phyloP scores from a whole-genome alignment of 2,797 vertebrate genomes.

The Numenius phaeopus region DNA sequence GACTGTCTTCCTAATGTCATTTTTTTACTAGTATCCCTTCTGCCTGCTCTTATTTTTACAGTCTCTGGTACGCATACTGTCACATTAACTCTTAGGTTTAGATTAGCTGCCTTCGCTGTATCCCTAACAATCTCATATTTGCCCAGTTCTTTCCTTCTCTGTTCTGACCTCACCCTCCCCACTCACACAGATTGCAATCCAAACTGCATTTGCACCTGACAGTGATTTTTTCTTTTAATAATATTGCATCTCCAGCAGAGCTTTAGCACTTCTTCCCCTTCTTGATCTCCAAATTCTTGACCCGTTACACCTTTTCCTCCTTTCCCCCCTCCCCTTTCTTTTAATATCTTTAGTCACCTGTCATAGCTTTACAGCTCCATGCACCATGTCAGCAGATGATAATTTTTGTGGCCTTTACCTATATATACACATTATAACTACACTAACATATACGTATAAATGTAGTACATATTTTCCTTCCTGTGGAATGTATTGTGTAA shows the following conservation, averaged over 20 bases:
- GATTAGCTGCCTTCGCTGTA: background rate
- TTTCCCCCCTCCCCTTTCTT: fast-evolving
- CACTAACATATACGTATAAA: background rate
- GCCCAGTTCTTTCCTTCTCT: background rate
- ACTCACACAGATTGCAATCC: background rate
- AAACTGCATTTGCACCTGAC: slow-evolving; percentile 17
- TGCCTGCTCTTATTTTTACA: background rate
- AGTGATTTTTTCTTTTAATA: slow-evolving; percentile 6
- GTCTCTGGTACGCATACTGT: background rate
- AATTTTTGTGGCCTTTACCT: background rate
- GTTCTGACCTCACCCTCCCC: background rate
- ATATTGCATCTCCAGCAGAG: background rate
- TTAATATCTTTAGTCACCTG: background rate
- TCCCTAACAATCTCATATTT: background rate
- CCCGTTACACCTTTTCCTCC: background rate
- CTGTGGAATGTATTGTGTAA: background rate
- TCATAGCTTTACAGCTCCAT: background rate
- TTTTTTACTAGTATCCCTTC: background rate
- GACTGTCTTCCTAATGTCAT: background rate
- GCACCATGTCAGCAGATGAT: background rate
- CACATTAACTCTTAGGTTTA: background rate
- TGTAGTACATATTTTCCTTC: background rate
- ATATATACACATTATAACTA: background rate
- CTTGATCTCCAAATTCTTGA: background rate
- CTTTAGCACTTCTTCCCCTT: background rate